phyloP scores from a whole-genome alignment of 2,797 vertebrate species.

The Echeneis naucrates region DNA sequence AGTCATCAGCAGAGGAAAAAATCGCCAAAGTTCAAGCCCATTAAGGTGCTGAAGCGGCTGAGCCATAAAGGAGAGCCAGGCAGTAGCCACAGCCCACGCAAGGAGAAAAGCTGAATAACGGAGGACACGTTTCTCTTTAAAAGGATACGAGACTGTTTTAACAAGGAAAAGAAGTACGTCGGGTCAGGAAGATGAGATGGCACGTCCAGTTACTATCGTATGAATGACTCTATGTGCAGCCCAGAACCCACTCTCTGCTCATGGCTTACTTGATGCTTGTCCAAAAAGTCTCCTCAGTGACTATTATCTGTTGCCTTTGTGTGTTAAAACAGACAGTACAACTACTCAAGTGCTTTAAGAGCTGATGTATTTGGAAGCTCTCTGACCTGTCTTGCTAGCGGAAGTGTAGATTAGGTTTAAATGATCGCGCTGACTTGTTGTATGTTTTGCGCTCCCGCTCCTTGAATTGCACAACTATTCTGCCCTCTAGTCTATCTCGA shows the following conservation, averaged over 20 bases:
- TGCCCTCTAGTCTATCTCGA: constrained; percentile 1
- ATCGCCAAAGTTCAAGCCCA: constrained; percentile 93
- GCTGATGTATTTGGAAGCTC: constrained; percentile 13
- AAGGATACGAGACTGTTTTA: constrained; percentile 42
- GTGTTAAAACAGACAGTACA: constrained; percentile 23
- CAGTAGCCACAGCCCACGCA: constrained; percentile 77
- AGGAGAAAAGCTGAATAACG: constrained; percentile 80
- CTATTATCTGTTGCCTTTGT: constrained; percentile 53
- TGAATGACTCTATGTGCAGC: constrained; percentile 19
- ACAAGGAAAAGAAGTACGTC: constrained; percentile 9
- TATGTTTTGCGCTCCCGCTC: constrained; percentile 12
- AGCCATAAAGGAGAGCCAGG: constrained; percentile 91
- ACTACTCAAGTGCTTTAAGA: constrained; percentile 54
- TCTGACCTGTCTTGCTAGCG: constrained; percentile 27
- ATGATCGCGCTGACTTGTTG: constrained; percentile 35
- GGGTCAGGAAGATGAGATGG: constrained; percentile 10
- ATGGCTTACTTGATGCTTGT: constrained; percentile 27
- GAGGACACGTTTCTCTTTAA: constrained; percentile 5
- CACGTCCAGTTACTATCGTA: constrained; percentile 3
- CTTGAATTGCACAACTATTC: not conserved
- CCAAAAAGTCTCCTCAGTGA: constrained; percentile 10
- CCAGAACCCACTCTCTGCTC: constrained; percentile 12
- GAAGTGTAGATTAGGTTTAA: constrained; percentile 13
- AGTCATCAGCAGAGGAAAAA: constrained; percentile 90
- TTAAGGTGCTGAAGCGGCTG: constrained; percentile 94